Percentiles rank a stretch among this genome's conserved stretches.
These are phyloP conservation scores for Apodemus sylvaticus DNA, from an alignment of 2,113 vertebrate genomes.

Conservation along the genomic window DNA sequence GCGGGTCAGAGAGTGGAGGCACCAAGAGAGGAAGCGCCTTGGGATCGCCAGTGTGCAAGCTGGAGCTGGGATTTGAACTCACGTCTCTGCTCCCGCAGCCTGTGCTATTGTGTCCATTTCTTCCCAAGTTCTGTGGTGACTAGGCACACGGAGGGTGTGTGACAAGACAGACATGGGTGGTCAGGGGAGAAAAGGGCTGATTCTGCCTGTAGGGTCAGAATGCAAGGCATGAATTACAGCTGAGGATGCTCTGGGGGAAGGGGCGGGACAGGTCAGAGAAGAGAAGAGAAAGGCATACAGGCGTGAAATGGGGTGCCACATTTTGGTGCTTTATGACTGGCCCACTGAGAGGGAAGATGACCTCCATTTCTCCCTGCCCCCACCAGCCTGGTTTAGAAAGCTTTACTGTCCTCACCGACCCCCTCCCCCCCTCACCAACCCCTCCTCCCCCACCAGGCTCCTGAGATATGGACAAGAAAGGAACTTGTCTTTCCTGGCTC, in stretches of 20 bases:
- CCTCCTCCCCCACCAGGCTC: conserved; percentile 59
- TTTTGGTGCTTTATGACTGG: conserved; percentile 61
- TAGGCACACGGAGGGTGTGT: not conserved
- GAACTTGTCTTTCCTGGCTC: conserved; percentile 76
- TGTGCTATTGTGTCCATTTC: not conserved
- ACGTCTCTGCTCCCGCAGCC: not conserved
- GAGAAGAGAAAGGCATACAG: conserved; percentile 6
- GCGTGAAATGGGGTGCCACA: conserved; percentile 54
- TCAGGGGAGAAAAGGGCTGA: not conserved
- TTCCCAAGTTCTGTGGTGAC: not conserved
- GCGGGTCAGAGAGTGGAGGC: not conserved
- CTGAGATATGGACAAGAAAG: conserved; percentile 78
- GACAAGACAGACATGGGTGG: not conserved
- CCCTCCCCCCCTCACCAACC: not conserved
- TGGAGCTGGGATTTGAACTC: conserved; percentile 3
- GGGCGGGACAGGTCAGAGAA: not conserved
- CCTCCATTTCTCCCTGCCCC: conserved; percentile 59
- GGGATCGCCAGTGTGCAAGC: not conserved
- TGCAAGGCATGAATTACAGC: not conserved
- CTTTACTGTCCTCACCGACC: conserved; percentile 60
- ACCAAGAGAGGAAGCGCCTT: not conserved
- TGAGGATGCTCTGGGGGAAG: not conserved
- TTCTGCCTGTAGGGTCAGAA: not conserved
- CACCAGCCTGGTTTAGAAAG: conserved; percentile 57
- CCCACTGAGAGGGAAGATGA: conserved; percentile 49